Evolutionary conservation across 30 jellyfish, hydroid and myxozoan species (phyloP), one percentile per base, ranked within the genome.

Genomic region (Chrysaora quinquecirrha): DNA sequence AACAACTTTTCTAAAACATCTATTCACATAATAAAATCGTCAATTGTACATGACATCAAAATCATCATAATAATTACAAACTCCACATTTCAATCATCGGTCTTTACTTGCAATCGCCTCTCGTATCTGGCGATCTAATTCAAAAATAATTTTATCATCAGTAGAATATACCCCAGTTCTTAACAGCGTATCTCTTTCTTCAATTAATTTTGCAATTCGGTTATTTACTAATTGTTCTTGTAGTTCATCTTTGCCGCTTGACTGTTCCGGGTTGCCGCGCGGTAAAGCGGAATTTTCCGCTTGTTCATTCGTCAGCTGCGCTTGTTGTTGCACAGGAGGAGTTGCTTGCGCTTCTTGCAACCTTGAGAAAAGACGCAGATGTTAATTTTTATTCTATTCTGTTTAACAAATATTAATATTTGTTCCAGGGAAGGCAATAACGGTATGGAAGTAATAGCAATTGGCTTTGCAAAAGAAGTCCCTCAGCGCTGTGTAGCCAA

Each of bases 91-190:
- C n/a, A n/a, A n/a, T n/a, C n/a, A n/a, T n/a, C n/a, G n/a, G n/a
- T n/a, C n/a, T 19, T 69, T 68, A 12, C 24, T 82, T 6, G 89
- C 89, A 49, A 85, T 85, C 25, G 87, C 80, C 52, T 85, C 96
- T 27, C 96, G 49, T 27, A 95, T 95, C 73, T 95, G 98, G 35
- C 90, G 71, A 38, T 95, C 99, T 27, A 95, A 46, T 84, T 95
- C 99, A 4, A 64, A 74, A 62, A 95, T 95, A 23, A 95, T 96
- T 56, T 78, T 95, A 89, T 95, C 99, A 35, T 89, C 95, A 2
- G 87, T 84, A 22, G 96, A 76, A 69, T 95, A 95, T 6, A 95
- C 99, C 10, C 99, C 99, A 46, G 99, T 95, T 79, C 95, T 91
- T 19, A 95, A 78, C 43, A 95, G 69, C 32, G 99, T 95, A 64